Conservation (phyloP, 2,113 vertebrate genomes). For the Pardalotus punctatus region DNA sequence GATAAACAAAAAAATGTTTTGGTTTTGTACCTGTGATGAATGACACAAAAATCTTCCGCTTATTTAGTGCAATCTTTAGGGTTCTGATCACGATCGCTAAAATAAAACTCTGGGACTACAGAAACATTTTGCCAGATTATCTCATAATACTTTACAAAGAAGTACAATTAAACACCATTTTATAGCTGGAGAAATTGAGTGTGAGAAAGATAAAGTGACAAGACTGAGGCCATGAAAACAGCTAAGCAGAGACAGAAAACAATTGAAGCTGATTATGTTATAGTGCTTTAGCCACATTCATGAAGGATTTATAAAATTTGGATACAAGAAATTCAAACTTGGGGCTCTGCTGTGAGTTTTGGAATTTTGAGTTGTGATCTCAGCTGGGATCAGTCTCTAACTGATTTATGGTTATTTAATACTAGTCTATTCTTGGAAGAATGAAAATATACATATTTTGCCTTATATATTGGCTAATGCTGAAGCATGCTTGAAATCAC, state of each 20-base stretch:
- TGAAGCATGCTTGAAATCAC: background rate
- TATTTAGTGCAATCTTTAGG: background rate
- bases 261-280: background rate
- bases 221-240: background rate
- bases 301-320: background rate
- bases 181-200: background rate
- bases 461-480: background rate
- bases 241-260: background rate
- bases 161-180: background rate
- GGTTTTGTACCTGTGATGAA: background rate
- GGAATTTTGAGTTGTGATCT: background rate
- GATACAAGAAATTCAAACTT: background rate
- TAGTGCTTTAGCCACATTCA: background rate
- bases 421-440: background rate
- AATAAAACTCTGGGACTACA: background rate
- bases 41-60: background rate
- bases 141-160: background rate
- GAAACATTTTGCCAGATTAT: background rate
- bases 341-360: background rate
- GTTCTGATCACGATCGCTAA: fast-evolving
- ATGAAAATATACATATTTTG: background rate
- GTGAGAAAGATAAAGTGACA: background rate
- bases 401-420: background rate
- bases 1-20: background rate
- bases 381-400: background rate